Evolutionary conservation across 1,140 invertebrate species (phyloP), one percentile per base, ranked within the genome.

Genomic region (Ceratina japonica): DNA sequence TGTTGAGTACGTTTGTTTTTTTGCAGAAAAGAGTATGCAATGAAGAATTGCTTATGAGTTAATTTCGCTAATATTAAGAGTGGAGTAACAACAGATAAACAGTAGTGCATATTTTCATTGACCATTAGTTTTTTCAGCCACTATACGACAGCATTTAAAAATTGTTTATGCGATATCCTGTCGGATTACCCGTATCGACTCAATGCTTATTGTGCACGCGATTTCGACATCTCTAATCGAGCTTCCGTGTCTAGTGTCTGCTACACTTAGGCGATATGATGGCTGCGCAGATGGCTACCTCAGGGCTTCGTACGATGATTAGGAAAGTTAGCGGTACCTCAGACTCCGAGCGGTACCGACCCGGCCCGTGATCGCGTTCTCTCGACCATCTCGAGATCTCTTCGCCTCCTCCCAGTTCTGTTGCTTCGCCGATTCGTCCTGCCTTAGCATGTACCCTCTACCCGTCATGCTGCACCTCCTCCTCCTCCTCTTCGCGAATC

Each of bases 181-280:
- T 31, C 27, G 27, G 4, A 24, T 10, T 24, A n/a, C 18, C 58
- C 68, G 20, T 49, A 31, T 44, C 58, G 24, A 22, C 58, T 24
- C 20, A n/a, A 52, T 80, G 77, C 81, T 61, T 79, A 79, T 59
- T 75, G 66, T 79, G 80, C 86, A 84, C 80, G 82, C 86, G 85
- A 86, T 87, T 86, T 80, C 87, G 63, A 78, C 81, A 81, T 88
- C 86, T 87, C 86, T 89, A 89, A 89, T 88, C 84, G 87, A 88
- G 87, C 86, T 88, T 88, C 83, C 84, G 27, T 31, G 27, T 31
- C 27, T 31, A 31, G 84, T 87, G 87, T 87, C 87, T 85, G 70
- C 79, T 82, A 77, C 86, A 87, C 85, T 87, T 82, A 72, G 77
- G 70, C 73, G 70, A 82, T 82, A 81, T 79, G 84, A 84, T 84